phyloP scores from a whole-genome alignment of 1,140 invertebrate genomes.

The Drosophila mojavensis region DNA sequence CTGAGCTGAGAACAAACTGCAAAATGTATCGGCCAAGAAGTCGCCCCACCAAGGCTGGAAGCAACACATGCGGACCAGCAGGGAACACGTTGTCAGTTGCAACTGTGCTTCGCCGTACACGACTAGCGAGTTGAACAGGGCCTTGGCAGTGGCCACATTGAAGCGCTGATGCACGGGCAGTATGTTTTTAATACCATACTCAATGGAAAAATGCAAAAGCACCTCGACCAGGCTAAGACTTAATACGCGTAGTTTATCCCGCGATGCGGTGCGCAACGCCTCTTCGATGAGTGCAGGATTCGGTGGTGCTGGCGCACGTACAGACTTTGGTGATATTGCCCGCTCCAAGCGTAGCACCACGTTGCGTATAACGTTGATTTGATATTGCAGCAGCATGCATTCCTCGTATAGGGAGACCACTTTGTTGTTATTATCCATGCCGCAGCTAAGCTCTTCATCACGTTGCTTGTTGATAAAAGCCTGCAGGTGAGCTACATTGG shows the following conservation, averaged over 20 bases:
- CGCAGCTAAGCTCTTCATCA: conserved; percentile 85
- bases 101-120: conserved; percentile 82
- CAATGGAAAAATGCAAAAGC: conserved; percentile 89
- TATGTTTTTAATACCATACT: conserved; percentile 85
- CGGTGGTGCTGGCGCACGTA: neutral
- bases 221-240: conserved; percentile 92
- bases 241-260: conserved; percentile 91
- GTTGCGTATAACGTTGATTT: conserved; percentile 90
- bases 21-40: conserved; percentile 92
- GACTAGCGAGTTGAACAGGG: conserved; percentile 87
- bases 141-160: conserved; percentile 87
- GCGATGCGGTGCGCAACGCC: conserved; percentile 87
- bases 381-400: conserved; percentile 91
- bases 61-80: conserved; percentile 91
- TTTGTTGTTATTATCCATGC: conserved; percentile 87
- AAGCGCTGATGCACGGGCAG: conserved; percentile 85
- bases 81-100: conserved; percentile 86
- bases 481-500: conserved; percentile 92
- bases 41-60: conserved; percentile 94
- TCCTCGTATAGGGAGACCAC: conserved; percentile 93
- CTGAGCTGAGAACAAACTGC: conserved; percentile 90
- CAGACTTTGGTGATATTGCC: conserved; percentile 33
- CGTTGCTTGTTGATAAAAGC: conserved; percentile 90
- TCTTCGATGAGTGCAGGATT: conserved; percentile 43
- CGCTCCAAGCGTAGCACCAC: conserved; percentile 89